Evolutionary conservation across 1,140 invertebrate species (phyloP).

Genomic region (Drosophila mojavensis): DNA sequence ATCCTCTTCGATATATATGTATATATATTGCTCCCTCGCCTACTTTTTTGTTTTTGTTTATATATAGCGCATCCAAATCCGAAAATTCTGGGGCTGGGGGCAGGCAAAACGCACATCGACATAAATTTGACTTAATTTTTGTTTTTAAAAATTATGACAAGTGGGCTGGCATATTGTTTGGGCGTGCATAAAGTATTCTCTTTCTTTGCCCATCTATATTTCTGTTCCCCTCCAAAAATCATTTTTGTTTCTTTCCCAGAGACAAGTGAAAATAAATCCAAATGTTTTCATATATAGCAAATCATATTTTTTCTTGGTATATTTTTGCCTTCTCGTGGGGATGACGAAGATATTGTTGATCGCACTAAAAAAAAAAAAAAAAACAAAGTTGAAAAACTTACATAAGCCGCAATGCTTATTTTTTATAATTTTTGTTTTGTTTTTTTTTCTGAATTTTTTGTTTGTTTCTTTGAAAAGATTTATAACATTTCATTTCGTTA

Average conservation of each 20-base stretch:
- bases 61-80: slow-evolving; percentile 62
- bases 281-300: slow-evolving; percentile 54
- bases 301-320: slow-evolving; percentile 31
- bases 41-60: slow-evolving; percentile 22
- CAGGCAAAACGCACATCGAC: slow-evolving; percentile 17
- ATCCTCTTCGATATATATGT: slow-evolving; percentile 49
- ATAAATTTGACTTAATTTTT: slow-evolving; percentile 72
- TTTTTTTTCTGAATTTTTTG: slow-evolving; percentile 14
- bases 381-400: slow-evolving; percentile 25
- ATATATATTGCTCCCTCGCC: slow-evolving; percentile 27
- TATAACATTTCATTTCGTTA: slow-evolving; percentile 70
- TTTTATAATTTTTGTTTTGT: background rate
- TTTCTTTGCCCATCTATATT: background rate
- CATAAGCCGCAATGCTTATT: slow-evolving; percentile 39
- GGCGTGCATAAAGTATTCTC: slow-evolving; percentile 26
- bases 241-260: background rate
- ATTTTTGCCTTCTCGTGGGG: slow-evolving; percentile 27
- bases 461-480: slow-evolving; percentile 64
- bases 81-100: slow-evolving; percentile 1
- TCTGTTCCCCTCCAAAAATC: background rate
- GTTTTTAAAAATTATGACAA: slow-evolving; percentile 80
- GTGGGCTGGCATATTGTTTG: slow-evolving; percentile 53
- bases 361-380: slow-evolving; percentile 4
- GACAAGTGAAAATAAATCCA: slow-evolving; percentile 47
- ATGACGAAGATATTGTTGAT: slow-evolving; percentile 16